Base-by-base conservation (phyloP, 2,113 vertebrate genomes). In the Sylvia atricapilla region DNA sequence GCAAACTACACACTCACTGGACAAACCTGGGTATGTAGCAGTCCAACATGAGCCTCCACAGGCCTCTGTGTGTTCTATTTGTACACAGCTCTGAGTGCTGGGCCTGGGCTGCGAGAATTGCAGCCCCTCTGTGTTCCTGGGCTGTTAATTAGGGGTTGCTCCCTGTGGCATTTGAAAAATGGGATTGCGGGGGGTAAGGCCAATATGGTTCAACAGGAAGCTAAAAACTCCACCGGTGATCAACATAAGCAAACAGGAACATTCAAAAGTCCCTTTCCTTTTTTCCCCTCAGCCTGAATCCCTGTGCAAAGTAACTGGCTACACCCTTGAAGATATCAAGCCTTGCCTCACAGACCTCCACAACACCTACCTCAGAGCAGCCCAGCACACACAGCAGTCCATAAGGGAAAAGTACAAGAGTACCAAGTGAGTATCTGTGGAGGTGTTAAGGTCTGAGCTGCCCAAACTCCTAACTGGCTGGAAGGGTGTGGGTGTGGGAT, bases 401-500 rank as follows among this genome's bases (percentile, higher is more conserved):
- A 98, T 99, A 88, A 96, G 98, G 68, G 99, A 99, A 84, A 99
- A 99, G 96, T 99, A 99, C 97, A 99, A 99, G 97, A 97, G 95
- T 41, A 55, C 98, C 5, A 99, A 99, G 99, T 99, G 97, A 98
- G 99, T 95, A 44, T n/a, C 50, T 15, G 33, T 4, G 6, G 31
- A n/a, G 15, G 3, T 0, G 4, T 4, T 50, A 7, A 50, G 0
- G 0, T 62, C 25, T 0, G 15, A 55, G 18, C 5, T 60, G 37
- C 33, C 41, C n/a, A 23, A 20, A 21, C 11, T 2, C 0, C 0
- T 55, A 35, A 18, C 23, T 9, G 28, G 70, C 17, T 50, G 27
- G 43, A 58, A 44, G 43, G 49, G 18, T 8, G 24, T 16, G 43
- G 69, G 10, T 5, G 20, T 24, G 28, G 58, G 30, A 33, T 37